phyloP scores from a whole-genome alignment of 2,888 invertebrate species.

The Proisotoma minuta region DNA sequence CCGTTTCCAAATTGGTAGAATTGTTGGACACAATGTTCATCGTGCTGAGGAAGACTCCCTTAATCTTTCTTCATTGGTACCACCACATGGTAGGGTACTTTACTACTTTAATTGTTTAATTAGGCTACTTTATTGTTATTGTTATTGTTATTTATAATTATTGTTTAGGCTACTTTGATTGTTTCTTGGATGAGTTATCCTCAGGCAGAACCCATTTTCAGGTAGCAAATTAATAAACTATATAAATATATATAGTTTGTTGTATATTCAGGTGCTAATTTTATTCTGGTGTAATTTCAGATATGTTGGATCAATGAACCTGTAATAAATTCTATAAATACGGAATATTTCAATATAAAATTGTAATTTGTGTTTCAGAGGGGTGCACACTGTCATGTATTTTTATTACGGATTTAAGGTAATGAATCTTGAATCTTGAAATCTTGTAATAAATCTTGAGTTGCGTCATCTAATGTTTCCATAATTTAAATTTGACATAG shows the following conservation, averaged over 20 bases:
- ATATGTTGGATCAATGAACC: constrained; percentile 16
- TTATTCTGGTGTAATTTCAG: too few species aligned
- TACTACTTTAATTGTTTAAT: neutral
- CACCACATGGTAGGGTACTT: constrained; percentile 6
- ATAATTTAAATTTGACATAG: too few species aligned
- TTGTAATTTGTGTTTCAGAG: too few species aligned
- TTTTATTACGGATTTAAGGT: constrained; percentile 38
- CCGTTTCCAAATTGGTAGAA: constrained; percentile 19
- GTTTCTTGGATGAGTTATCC: constrained; percentile 16
- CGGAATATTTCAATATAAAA: neutral
- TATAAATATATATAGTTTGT: too few species aligned
- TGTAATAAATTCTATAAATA: neutral
- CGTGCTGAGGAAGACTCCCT: constrained; percentile 18
- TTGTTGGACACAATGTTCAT: constrained; percentile 16
- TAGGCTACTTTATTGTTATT: too few species aligned
- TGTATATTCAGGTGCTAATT: too few species aligned
- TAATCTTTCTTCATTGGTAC: constrained; percentile 21
- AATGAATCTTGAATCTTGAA: too few species aligned
- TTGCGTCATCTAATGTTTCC: neutral
- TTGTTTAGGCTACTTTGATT: constrained; percentile 15
- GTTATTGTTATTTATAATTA: too few species aligned
- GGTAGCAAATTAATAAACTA: too few species aligned
- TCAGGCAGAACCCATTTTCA: constrained; percentile 21
- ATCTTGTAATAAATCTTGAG: too few species aligned
- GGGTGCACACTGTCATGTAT: constrained; percentile 31